Evolutionary conservation across 2,113 vertebrate genomes (phyloP).

Genomic region (Paradisaea rubra): DNA sequence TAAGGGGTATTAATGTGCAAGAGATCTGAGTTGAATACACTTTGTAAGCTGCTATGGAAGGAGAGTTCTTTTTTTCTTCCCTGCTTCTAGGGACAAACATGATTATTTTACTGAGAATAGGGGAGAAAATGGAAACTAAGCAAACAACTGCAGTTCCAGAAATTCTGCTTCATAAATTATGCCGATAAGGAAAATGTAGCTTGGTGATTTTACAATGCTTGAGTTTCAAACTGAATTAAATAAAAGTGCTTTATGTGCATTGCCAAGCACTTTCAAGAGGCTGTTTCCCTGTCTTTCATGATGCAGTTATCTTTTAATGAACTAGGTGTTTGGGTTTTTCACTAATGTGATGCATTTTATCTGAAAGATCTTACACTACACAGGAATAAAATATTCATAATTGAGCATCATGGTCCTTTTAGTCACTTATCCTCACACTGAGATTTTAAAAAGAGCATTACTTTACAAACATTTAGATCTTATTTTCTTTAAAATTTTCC

Average conservation of each 20-base stretch:
- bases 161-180: constrained; percentile 56
- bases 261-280: not conserved
- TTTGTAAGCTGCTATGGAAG: not conserved
- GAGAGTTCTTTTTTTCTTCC: not conserved
- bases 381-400: not conserved
- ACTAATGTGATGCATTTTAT: not conserved
- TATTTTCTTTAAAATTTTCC: not conserved
- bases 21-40: constrained; percentile 5
- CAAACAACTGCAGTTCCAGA: constrained; percentile 43
- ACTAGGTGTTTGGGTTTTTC: not conserved
- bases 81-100: not conserved
- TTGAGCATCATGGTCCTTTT: not conserved
- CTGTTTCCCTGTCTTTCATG: not conserved
- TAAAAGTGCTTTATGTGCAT: not conserved
- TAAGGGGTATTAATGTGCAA: constrained; percentile 9
- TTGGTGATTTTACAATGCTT: not conserved
- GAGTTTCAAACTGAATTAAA: constrained; percentile 13
- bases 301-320: constrained; percentile 14
- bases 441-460: not conserved
- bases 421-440: not conserved
- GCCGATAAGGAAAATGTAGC: constrained; percentile 24
- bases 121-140: constrained; percentile 16
- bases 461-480: not conserved
- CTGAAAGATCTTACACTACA: not conserved
- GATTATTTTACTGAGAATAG: constrained; percentile 31